Conservation (phyloP, 2,888 invertebrate genomes). For the Yponomeuta plumbellus region DNA sequence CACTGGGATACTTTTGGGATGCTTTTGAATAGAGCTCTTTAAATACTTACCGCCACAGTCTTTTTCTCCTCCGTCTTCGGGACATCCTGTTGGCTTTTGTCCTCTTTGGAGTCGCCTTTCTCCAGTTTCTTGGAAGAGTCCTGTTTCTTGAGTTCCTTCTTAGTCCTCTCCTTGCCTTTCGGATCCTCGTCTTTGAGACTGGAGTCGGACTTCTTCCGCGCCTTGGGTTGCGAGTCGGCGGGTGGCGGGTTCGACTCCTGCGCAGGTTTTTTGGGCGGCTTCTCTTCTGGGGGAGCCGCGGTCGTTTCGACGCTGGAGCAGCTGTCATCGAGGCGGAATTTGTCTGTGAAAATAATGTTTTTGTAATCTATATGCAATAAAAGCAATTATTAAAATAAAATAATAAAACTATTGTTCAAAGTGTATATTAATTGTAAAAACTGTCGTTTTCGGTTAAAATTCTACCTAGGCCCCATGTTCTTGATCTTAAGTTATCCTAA, state of each 20-base stretch:
- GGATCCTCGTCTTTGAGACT: slow-evolving; percentile 60
- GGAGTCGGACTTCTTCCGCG: slow-evolving; percentile 62
- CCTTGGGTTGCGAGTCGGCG: slow-evolving; percentile 42
- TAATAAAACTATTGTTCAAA: not conserved
- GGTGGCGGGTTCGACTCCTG: slow-evolving; percentile 28
- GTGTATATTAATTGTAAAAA: no score
- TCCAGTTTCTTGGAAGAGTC: slow-evolving; percentile 48
- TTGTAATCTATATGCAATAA: no score
- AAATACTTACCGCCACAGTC: slow-evolving; percentile 12
- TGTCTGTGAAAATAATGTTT: slow-evolving; percentile 34
- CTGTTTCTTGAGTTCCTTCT: slow-evolving; percentile 28
- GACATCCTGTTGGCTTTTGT: slow-evolving; percentile 22
- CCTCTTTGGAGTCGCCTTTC: slow-evolving; percentile 32
- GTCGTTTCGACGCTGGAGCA: slow-evolving; percentile 48
- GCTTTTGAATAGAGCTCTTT: no score
- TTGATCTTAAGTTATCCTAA: no score
- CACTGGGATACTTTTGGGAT: no score
- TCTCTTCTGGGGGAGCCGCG: slow-evolving; percentile 48
- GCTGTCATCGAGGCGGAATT: slow-evolving; percentile 36
- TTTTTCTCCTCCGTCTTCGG: slow-evolving; percentile 40
- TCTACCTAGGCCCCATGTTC: no score
- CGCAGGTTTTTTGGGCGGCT: slow-evolving; percentile 37
- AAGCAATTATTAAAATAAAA: no score
- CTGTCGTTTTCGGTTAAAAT: no score
- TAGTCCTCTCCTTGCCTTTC: slow-evolving; percentile 34